Evolutionary conservation across 2,113 vertebrate genomes (phyloP).

Genomic region (Takifugu flavidus): DNA sequence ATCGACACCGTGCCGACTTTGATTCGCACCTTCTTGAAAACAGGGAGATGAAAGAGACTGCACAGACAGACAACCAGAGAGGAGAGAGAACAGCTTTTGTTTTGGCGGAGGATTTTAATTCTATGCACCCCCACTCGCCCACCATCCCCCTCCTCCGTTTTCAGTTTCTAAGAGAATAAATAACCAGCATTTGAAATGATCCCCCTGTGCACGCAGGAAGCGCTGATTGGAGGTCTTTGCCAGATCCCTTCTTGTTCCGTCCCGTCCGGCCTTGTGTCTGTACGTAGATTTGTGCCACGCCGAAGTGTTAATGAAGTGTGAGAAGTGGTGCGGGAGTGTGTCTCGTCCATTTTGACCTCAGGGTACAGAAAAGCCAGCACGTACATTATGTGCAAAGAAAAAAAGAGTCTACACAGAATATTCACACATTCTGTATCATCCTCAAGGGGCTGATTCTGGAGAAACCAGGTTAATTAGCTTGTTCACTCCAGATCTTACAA

Average conservation of each 20-base stretch:
- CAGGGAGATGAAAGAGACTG: conserved; percentile 57
- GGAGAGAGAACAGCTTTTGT: conserved; percentile 49
- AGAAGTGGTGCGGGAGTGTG: conserved; percentile 56
- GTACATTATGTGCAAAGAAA: background rate
- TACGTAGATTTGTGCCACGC: conserved; percentile 48
- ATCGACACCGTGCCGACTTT: conserved; percentile 23
- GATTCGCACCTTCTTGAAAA: conserved; percentile 47
- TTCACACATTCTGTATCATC: conserved; percentile 56
- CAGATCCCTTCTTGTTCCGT: conserved; percentile 4
- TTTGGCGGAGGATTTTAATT: conserved; percentile 59
- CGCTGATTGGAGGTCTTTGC: conserved; percentile 21
- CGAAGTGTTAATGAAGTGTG: conserved; percentile 68
- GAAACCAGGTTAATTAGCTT: conserved; percentile 87
- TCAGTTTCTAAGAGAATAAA: conserved; percentile 67
- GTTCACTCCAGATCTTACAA: conserved; percentile 71
- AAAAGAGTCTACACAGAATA: conserved; percentile 4
- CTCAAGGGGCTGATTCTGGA: conserved; percentile 76
- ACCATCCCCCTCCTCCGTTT: conserved; percentile 33
- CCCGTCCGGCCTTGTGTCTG: conserved; percentile 48
- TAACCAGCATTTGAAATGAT: conserved; percentile 48
- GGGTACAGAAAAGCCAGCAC: conserved; percentile 27
- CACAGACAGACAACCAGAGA: conserved; percentile 31
- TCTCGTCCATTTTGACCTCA: conserved; percentile 58
- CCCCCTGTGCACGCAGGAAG: conserved; percentile 33
- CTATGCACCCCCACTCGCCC: conserved; percentile 5